Base-by-base conservation (phyloP, 2,888 invertebrate species). In the Dicranocentrus wangi region DNA sequence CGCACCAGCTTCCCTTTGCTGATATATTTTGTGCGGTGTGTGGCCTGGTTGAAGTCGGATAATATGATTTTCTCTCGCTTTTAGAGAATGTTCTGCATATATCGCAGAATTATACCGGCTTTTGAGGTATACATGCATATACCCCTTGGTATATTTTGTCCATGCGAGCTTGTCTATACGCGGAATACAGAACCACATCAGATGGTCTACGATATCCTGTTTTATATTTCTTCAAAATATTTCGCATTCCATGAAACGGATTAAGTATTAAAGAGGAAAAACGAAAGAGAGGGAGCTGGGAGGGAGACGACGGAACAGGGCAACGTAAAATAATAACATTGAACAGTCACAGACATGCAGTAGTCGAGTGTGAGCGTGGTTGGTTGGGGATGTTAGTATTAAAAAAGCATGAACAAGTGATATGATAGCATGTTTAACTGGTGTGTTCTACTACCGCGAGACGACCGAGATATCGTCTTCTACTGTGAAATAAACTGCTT, bases 181-280 rank as follows among this genome's bases (percentile, higher is more conserved):
- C n/a, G n/a, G n/a, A n/a, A n/a, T n/a, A n/a, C n/a, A 10, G 47
- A 47, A 47, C n/a, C 47, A 47, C 47, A 47, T 47, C 47, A 47
- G n/a, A n/a, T 3, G n/a, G n/a, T n/a, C n/a, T n/a, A n/a, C n/a
- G n/a, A 47, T 10, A 47, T n/a, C 5, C 10, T 47, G 47, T 47
- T 47, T 47, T 47, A n/a, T 47, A 47, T n/a, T 47, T 10, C 7
- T 15, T 47, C 47, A 15, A 3, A 47, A 47, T 47, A 47, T 47
- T 32, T 28, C n/a, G 17, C 60, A 63, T 3, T 32, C 32, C 32
- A 32, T 3, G 8, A 19, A 32, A 19, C 15, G 63, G 63, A 63
- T 63, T 63, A 63, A 63, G 42, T 63, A 63, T 63, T 63, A 19
- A 63, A 63, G 63, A 42, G 19, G 27, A 17, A 28, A 25, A 42